Evolutionary conservation across 2,113 vertebrate species (phyloP).

Genomic region (Austrofundulus limnaeus): DNA sequence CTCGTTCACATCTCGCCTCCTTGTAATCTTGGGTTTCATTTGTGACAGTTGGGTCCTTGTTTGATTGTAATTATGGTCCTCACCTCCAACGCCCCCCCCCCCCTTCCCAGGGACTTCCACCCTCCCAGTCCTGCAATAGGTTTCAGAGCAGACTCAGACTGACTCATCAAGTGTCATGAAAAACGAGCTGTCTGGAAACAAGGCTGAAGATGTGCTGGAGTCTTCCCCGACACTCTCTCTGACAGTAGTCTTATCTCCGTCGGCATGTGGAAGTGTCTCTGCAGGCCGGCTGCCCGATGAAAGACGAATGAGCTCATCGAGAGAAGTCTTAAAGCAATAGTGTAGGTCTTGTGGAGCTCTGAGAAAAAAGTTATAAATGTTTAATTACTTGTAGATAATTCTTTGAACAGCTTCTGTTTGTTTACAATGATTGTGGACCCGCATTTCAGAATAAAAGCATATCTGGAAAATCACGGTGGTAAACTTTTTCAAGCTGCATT

Average conservation of each 20-base stretch:
- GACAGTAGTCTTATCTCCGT: constrained; percentile 51
- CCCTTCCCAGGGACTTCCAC: constrained; percentile 63
- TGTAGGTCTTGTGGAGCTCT: too few relatives aligned
- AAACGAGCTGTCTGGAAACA: constrained; percentile 51
- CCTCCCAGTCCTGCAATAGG: constrained; percentile 29
- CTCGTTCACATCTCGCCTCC: constrained; percentile 46
- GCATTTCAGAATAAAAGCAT: too few relatives aligned
- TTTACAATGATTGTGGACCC: too few relatives aligned
- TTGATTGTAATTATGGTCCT: constrained; percentile 71
- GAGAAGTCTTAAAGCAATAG: neutral
- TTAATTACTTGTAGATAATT: too few relatives aligned
- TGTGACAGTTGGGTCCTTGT: constrained; percentile 72
- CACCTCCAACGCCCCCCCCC: constrained; percentile 69
- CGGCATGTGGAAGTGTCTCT: constrained; percentile 44
- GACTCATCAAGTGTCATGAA: constrained; percentile 60
- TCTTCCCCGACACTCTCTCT: constrained; percentile 44
- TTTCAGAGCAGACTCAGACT: constrained; percentile 59
- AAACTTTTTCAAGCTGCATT: too few relatives aligned
- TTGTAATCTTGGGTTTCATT: constrained; percentile 67
- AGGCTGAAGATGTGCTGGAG: constrained; percentile 22
- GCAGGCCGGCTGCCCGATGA: constrained; percentile 44
- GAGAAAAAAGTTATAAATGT: too few relatives aligned
- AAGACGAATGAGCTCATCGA: constrained; percentile 55
- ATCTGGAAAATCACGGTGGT: too few relatives aligned
- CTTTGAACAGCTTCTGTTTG: too few relatives aligned